Percentiles rank a stretch among this genome's conserved stretches.
Evolutionary conservation across 2,888 invertebrate genomes (phyloP).

Genomic region (Adelognathus sp.): DNA sequence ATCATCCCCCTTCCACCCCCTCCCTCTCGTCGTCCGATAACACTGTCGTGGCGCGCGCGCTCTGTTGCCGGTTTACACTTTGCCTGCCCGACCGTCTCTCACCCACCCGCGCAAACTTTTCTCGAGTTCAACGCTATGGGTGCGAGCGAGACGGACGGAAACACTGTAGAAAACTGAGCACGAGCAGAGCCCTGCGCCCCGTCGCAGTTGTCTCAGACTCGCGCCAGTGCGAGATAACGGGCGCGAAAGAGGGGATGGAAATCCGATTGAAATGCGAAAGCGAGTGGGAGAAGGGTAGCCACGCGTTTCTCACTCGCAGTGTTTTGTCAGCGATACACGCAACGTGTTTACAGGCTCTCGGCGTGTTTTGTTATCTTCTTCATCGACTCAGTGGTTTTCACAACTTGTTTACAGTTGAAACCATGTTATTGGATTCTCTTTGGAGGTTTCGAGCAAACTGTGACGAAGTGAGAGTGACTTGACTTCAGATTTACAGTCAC

Average conservation of each 20-base stretch:
- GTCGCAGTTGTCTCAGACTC: constrained; percentile 45
- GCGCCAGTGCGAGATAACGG: constrained; percentile 26
- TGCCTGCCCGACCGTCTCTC: too few species aligned
- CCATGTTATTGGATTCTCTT: neutral
- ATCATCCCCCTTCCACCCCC: neutral
- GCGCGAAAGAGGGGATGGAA: constrained; percentile 8
- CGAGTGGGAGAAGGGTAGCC: neutral
- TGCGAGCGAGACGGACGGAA: constrained; percentile 51
- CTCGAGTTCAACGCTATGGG: constrained; percentile 56
- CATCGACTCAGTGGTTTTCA: neutral
- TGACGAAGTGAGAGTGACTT: too few species aligned
- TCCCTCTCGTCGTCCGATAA: neutral
- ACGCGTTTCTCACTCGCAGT: neutral
- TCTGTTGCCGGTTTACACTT: too few species aligned
- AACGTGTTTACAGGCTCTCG: neutral
- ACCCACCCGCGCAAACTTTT: constrained; percentile 59
- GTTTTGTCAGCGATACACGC: neutral
- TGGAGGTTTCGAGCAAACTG: too few species aligned
- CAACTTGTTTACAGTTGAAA: neutral
- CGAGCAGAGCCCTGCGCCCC: constrained; percentile 12
- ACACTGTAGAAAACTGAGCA: neutral
- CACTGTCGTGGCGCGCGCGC: too few species aligned
- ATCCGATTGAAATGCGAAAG: neutral
- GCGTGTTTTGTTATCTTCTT: neutral
- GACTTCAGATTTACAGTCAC: too few species aligned